phyloP scores from a whole-genome alignment of 2,888 invertebrate genomes.

The Scrobipalpa atriplicella region DNA sequence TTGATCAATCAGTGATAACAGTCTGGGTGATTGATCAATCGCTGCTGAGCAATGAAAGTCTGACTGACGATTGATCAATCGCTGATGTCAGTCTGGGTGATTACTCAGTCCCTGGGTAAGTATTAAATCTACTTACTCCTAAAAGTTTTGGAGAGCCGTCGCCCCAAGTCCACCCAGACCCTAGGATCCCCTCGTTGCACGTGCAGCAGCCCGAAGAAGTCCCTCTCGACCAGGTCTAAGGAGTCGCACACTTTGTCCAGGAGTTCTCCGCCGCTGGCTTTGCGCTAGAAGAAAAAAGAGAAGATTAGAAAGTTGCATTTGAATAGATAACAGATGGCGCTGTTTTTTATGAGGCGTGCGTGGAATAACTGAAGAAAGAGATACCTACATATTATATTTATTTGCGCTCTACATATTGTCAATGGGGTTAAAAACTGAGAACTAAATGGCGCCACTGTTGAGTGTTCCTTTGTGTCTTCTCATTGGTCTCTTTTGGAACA shows the following conservation, averaged over 20 bases:
- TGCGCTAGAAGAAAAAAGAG: constrained; percentile 85
- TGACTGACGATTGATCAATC: neutral
- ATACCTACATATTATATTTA: too few relatives aligned
- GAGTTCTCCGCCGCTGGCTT: constrained; percentile 93
- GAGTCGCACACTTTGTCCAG: constrained; percentile 94
- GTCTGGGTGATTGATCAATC: too few relatives aligned
- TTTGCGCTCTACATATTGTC: neutral
- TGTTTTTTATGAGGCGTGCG: too few relatives aligned
- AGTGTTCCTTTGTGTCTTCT: too few relatives aligned
- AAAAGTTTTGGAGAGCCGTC: constrained; percentile 94
- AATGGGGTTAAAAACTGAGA: too few relatives aligned
- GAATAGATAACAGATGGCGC: neutral
- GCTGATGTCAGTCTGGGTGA: neutral
- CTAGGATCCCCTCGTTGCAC: constrained; percentile 91
- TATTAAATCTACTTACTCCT: constrained; percentile 84
- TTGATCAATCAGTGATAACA: too few relatives aligned
- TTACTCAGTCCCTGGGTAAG: too few relatives aligned
- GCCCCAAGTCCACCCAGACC: constrained; percentile 95
- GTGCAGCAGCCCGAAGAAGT: constrained; percentile 96
- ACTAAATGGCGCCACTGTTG: too few relatives aligned
- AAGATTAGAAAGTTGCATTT: neutral
- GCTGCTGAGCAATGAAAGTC: too few relatives aligned
- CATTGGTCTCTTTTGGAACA: too few relatives aligned
- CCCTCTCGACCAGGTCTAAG: constrained; percentile 94
- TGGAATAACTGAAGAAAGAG: too few relatives aligned